These are phyloP conservation scores for Cinclus mexicanus DNA, from an alignment of 2,113 vertebrate species.

Conservation along the genomic window DNA sequence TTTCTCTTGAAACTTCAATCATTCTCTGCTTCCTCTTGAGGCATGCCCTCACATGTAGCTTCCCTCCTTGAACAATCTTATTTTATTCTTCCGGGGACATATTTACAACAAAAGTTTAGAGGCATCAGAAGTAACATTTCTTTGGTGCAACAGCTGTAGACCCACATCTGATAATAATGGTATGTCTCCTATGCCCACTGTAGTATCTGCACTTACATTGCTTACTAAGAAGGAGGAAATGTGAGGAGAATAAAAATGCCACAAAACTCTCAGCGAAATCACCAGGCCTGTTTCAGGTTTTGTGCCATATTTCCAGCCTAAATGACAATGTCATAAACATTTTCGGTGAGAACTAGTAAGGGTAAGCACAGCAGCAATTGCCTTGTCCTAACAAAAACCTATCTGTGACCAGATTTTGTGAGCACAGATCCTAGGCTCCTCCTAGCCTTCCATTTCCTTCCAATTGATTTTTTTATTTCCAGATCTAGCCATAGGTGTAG, in stretches of 20 bases:
- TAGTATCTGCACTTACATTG: background rate
- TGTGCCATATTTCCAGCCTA: background rate
- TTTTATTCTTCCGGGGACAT: slow-evolving; percentile 6
- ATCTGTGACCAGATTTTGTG: background rate
- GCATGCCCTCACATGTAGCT: background rate
- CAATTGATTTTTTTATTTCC: background rate
- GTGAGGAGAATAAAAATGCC: background rate
- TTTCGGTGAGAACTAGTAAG: background rate
- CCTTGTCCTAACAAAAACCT: background rate
- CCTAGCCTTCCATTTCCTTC: background rate
- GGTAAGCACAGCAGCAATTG: background rate
- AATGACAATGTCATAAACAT: background rate
- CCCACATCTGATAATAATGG: background rate
- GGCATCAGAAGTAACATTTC: background rate
- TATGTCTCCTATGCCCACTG: background rate
- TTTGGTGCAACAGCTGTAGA: background rate
- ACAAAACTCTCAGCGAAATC: background rate
- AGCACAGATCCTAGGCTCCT: background rate
- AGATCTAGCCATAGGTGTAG: background rate
- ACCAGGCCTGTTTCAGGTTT: background rate
- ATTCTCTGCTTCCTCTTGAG: background rate
- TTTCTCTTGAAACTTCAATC: slow-evolving; percentile 38
- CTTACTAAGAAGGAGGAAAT: background rate
- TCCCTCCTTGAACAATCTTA: slow-evolving; percentile 1
- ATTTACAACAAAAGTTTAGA: slow-evolving; percentile 23